These are phyloP conservation scores for Microcebus jonahi DNA, from an alignment of 2,113 vertebrate species.

Conservation along the genomic window DNA sequence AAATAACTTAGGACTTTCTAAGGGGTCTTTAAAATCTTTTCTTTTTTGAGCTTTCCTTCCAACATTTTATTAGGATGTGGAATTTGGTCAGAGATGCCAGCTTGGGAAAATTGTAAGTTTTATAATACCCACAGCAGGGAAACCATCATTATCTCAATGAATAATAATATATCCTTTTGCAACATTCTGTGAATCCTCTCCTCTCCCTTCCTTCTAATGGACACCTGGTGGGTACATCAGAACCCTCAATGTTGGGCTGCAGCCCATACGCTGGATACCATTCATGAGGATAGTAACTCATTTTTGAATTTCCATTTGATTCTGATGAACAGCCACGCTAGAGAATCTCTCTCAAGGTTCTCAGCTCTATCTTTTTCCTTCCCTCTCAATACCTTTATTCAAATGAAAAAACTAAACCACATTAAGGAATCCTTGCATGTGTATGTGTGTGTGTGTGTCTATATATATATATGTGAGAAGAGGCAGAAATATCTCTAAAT, in stretches of 20 bases:
- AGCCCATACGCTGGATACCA: background rate
- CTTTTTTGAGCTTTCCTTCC: slow-evolving; percentile 2
- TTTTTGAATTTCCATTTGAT: background rate
- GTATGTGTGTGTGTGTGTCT: too few species aligned
- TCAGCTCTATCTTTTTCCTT: background rate
- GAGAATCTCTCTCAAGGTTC: background rate
- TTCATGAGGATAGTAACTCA: background rate
- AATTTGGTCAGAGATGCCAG: background rate
- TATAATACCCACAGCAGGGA: background rate
- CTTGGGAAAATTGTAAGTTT: background rate
- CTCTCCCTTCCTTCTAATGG: background rate
- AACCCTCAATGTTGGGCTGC: background rate
- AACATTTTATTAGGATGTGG: background rate
- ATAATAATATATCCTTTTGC: background rate
- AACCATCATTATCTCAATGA: background rate
- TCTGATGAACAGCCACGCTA: background rate
- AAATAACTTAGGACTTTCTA: background rate
- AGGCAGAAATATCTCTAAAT: background rate
- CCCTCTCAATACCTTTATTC: background rate
- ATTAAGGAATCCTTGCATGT: background rate
- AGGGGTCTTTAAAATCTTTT: background rate
- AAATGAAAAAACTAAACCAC: background rate
- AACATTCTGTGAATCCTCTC: background rate
- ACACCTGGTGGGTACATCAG: rapidly evolving
- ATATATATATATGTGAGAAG: background rate